Base-by-base conservation (phyloP, 1,140 invertebrate genomes). In the Bombus huntii region DNA sequence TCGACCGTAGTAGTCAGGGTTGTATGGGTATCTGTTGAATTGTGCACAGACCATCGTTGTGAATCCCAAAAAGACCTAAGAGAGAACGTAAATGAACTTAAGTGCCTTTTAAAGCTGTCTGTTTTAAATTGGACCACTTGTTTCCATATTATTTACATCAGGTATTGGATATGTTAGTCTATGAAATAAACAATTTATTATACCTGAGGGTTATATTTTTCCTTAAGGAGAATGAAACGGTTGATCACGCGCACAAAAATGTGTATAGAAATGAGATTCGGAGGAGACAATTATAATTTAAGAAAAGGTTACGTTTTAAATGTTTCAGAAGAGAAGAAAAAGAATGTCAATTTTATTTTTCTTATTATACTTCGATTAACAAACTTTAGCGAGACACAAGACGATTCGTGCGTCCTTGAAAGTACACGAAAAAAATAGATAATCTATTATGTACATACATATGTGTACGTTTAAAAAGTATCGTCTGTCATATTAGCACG, bases 1-100 rank as follows among this genome's bases (percentile, higher is more conserved):
- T 44, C 90, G 79, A 18, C 88, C 87, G 28, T 90, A 87, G 28
- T 91, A 91, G 34, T 91, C 85, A 66, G 91, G 91, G 77, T 88
- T 88, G 73, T 91, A 91, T 34, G 87, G 73, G 34, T 87, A 91
- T 37, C 88, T 91, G 59, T 80, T 88, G 59, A 80, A 28, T 44
- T 91, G 91, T 9, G 84, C 91, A 34, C 59, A 85, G 25, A 71
- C 88, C 74, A 87, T 70, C 72, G 81, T 70, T 28, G 68, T 62
- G 6, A 91, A 39, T 18, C 87, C 84, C 4, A 91, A 53, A n/a
- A 91, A 34, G 31, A 90, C 15, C 90, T 91, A 42, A 25, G 3
- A 76, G 34, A 34, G 1, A 18, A 18, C 44, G 44, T 47, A 47
- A 47, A 47, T 15, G 44, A 47, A 1, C 15, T 47, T 1, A 18